Base-by-base conservation (phyloP, 2,797 vertebrate genomes). In the Cryptoprocta ferox region DNA sequence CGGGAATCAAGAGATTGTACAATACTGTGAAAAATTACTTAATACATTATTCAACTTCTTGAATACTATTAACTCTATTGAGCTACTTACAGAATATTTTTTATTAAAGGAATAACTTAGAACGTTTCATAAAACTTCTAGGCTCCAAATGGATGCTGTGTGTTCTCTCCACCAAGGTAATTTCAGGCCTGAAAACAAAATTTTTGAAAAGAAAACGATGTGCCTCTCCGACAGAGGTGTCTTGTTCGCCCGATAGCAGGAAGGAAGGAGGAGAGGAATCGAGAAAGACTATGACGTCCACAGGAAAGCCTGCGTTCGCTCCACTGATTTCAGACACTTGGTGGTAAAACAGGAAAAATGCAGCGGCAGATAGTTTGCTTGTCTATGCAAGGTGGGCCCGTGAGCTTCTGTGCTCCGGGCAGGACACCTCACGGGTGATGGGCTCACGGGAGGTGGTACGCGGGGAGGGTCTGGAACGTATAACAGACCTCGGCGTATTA, bases 401-500 rank as follows among this genome's bases (percentile, higher is more conserved):
- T 4, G 45, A 39, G 70, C 15, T 7, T 37, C 65, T 9, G 3
- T 2, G 53, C 32, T 50, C 14, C 59, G 8, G 45, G 42, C 14
- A 11, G 76, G 35, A 13, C 48, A 21, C 1, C 26, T 56, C n/a
- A 48, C 11, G 48, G 48, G 42, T 45, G 48, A 48, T 28, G 48
- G 24, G 12, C 19, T 37, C 26, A 8, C 0, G 3, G 5, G n/a
- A 56, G 28, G 24, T 5, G 7, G 19, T 1, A 39, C 6, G 0
- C 6, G 0, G 16, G 3, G 5, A 45, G 32, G 79, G 16, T 7
- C 39, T 3, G 3, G 2, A 4, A 30, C 10, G 5, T 39, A 13
- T 3, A 1, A 2, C 0, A 0, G 30, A 48, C 1, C 10, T 10
- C 2, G 1, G 13, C 2, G 1, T 0, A 6, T 8, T 37, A 3